These are phyloP conservation scores for Strix aluco DNA, from an alignment of 2,113 vertebrate species.

Conservation along the genomic window DNA sequence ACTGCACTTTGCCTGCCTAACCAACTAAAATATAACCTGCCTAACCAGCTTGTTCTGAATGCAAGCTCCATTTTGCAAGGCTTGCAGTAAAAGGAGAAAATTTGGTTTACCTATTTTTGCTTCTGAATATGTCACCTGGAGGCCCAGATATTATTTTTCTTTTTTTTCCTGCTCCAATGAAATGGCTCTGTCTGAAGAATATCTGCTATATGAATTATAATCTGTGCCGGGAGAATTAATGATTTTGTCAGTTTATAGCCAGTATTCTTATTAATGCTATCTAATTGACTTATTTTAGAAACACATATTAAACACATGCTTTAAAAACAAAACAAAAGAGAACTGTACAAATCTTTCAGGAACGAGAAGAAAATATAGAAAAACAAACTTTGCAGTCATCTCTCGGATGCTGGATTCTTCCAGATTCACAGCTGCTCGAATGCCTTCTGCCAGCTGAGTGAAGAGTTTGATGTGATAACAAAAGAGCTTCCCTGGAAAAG, in stretches of 20 bases:
- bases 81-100: background rate
- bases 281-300: background rate
- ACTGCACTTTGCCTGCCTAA: background rate
- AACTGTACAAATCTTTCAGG: background rate
- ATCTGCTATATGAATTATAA: background rate
- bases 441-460: conserved; percentile 59
- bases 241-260: background rate
- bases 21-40: background rate
- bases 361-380: background rate
- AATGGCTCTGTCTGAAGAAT: background rate
- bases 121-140: background rate
- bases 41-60: background rate
- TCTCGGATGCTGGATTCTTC: conserved; percentile 41
- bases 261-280: background rate
- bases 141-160: background rate
- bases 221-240: background rate
- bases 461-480: conserved; percentile 56
- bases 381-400: conserved; percentile 24
- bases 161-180: background rate
- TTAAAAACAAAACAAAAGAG: background rate
- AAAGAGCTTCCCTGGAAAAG: conserved; percentile 60
- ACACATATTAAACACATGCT: background rate
- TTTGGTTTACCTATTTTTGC: background rate
- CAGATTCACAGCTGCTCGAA: conserved; percentile 50
- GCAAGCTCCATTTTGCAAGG: background rate